Conservation (phyloP, 2,797 vertebrate genomes). For the Paguma larvata region DNA sequence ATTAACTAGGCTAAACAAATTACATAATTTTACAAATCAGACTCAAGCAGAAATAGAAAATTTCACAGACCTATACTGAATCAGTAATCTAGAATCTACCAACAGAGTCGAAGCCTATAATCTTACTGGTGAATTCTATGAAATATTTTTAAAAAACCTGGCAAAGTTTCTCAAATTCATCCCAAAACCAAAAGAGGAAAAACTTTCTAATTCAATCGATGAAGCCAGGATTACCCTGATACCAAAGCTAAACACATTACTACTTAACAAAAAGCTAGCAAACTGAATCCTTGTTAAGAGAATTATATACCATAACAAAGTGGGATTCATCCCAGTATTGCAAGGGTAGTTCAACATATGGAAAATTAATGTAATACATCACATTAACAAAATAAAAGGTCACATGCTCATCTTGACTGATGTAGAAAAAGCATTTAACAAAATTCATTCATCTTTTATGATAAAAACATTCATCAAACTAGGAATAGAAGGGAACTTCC, state of each 20-base stretch:
- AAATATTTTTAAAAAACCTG: too few species aligned
- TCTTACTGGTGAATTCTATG: not conserved
- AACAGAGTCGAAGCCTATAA: not conserved
- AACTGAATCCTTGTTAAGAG: not conserved
- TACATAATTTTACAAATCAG: not conserved
- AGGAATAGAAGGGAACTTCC: not conserved
- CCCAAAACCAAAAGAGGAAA: not conserved
- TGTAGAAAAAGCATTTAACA: not conserved
- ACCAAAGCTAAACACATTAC: not conserved
- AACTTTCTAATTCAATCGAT: not conserved
- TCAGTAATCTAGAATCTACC: not conserved
- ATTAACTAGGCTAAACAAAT: not conserved
- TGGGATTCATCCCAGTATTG: not conserved
- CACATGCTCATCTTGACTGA: not conserved
- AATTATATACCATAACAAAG: not conserved
- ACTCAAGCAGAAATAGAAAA: slow-evolving; percentile 8
- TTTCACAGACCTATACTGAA: not conserved
- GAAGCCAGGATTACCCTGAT: not conserved
- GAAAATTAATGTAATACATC: not conserved
- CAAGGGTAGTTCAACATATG: not conserved
- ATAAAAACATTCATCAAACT: not conserved
- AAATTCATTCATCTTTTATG: not conserved
- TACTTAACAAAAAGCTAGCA: not conserved
- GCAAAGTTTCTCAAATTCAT: not conserved
- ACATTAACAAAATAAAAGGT: not conserved